Conservation (phyloP, 2,888 invertebrate species). For the Stenoptilia bipunctidactyla region DNA sequence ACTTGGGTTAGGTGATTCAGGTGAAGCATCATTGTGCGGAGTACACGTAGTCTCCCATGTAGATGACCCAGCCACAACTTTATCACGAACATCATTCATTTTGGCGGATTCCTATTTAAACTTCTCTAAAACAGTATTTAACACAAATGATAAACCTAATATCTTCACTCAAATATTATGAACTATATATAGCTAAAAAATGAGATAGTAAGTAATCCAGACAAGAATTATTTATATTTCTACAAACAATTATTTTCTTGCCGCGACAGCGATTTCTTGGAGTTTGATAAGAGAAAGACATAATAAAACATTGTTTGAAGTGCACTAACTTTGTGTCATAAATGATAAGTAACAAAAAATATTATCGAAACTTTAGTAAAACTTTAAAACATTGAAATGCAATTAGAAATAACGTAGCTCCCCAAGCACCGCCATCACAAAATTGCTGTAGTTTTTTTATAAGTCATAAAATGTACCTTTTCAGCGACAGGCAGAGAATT, state of each 20-base stretch:
- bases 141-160: constrained; percentile 11
- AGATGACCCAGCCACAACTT: constrained; percentile 60
- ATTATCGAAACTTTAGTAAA: constrained; percentile 18
- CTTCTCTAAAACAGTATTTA: neutral
- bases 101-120: constrained; percentile 17
- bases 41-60: constrained; percentile 49
- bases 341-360: constrained; percentile 33
- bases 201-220: neutral
- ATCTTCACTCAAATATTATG: constrained; percentile 13
- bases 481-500: too few species aligned
- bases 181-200: neutral
- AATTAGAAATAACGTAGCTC: constrained; percentile 34
- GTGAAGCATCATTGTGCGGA: constrained; percentile 51
- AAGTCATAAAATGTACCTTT: too few species aligned
- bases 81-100: constrained; percentile 68
- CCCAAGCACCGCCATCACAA: constrained; percentile 63
- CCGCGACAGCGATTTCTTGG: too few species aligned
- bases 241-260: too few species aligned
- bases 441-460: constrained; percentile 14
- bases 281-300: neutral
- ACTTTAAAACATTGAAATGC: constrained; percentile 9
- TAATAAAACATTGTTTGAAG: too few species aligned
- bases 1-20: constrained; percentile 55
- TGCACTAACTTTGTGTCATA: constrained; percentile 7
- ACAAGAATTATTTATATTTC: neutral